Evolutionary conservation across 92 coral and sea anemone genomes (phyloP), one percentile per base, ranked within the genome.

Genomic region (Paragorgia papillata): DNA sequence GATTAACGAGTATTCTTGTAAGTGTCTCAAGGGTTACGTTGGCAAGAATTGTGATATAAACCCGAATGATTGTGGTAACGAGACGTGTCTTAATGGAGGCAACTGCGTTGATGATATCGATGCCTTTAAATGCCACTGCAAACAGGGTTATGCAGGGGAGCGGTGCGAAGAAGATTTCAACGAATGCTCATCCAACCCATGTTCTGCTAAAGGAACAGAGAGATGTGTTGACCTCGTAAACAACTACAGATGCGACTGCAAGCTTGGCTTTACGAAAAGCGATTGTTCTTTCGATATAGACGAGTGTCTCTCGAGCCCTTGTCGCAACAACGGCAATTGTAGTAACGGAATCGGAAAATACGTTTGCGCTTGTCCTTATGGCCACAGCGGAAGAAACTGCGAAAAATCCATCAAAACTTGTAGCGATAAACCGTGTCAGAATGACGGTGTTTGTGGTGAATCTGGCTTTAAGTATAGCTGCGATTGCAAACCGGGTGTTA

Each of bases 21-120:
- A 79, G 9, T 94, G 98, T 54, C 95, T 75, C 19, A 74, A 32
- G 29, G 98, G 98, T 3, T 94, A 84, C 65, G 90, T 89, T 60
- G 98, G 96, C 12, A 68, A 76, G 8, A 82, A 83, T 20, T 94
- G 98, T 43, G 83, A 88, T 10, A 56, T 15, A 37, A 91, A 94
- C 46, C 97, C 98, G 1, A 32, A 86, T 29, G 98, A 94, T 35
- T 94, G 98, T 58, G 80, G 86, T 39, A 34, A 29, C 9, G 88
- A 65, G 50, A 93, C 97, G n/a, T 94, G 98, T 69, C 87, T 91
- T 65, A 89, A 91, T 70, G 97, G 92, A 1, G 98, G 98, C 18
- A 66, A 75, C 12, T 94, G 98, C 50, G 7, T 31, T 30, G 98
- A 94, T 69, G 97, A 92, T 9, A 41, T 94, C 24, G 73, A 78